Conservation (phyloP, 2,888 invertebrate species). For the Drosophila subsilvestris region DNA sequence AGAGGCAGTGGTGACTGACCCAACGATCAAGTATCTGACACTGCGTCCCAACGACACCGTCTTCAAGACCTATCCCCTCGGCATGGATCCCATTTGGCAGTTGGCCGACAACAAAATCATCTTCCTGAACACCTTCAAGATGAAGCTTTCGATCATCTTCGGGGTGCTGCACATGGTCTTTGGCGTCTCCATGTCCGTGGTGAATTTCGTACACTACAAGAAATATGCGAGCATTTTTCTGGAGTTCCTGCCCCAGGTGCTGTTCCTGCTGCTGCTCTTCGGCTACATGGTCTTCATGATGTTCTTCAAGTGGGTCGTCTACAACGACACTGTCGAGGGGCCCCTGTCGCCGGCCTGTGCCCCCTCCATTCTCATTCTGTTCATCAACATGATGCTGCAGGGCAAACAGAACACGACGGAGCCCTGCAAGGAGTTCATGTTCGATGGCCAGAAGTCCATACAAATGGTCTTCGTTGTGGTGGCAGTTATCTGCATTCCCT, state of each 20-base stretch:
- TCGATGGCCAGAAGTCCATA: conserved; percentile 88
- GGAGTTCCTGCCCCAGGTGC: conserved; percentile 95
- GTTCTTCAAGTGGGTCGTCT: conserved; percentile 95
- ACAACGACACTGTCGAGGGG: conserved; percentile 84
- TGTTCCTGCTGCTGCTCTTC: conserved; percentile 95
- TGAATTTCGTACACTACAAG: conserved; percentile 90
- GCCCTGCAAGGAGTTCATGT: conserved; percentile 88
- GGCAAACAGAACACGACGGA: conserved; percentile 84
- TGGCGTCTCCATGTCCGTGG: conserved; percentile 93
- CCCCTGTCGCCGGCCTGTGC: conserved; percentile 86
- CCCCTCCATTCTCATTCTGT: conserved; percentile 90
- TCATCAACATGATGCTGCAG: conserved; percentile 92
- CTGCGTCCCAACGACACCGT: conserved; percentile 84
- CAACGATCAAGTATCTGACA: conserved; percentile 32
- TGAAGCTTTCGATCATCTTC: conserved; percentile 97
- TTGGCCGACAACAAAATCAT: conserved; percentile 94
- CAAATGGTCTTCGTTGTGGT: conserved; percentile 91
- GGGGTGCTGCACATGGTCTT: conserved; percentile 98
- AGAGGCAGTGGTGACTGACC: conserved; percentile 79
- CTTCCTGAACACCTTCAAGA: conserved; percentile 97
- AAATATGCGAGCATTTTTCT: conserved; percentile 89
- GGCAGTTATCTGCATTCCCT: conserved; percentile 94
- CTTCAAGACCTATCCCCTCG: conserved; percentile 91
- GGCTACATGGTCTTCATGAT: conserved; percentile 96
- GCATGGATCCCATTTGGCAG: conserved; percentile 92